These are phyloP conservation scores for Steinernema carpocapsae DNA, from an alignment of 2,888 invertebrate genomes.

Conservation along the genomic window DNA sequence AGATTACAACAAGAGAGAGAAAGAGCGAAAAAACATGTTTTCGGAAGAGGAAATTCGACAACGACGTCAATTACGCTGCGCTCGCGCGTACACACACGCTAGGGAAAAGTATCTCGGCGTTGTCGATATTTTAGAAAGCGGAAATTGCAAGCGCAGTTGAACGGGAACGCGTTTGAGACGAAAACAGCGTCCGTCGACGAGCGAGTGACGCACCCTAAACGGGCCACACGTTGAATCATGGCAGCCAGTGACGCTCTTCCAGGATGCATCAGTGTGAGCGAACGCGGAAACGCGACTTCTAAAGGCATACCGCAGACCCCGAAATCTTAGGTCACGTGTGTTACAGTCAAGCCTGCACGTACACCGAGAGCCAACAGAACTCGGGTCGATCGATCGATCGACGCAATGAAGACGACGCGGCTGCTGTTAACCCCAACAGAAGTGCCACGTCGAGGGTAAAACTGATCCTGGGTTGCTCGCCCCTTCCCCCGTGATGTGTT, in stretches of 20 bases:
- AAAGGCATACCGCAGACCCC: not conserved
- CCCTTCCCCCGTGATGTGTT: not conserved
- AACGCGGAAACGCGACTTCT: not conserved
- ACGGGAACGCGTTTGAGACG: too few relatives aligned
- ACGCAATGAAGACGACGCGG: not conserved
- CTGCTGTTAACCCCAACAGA: not conserved
- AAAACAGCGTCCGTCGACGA: not conserved
- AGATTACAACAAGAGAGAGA: not conserved
- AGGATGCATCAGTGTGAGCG: too few relatives aligned
- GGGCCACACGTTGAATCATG: too few relatives aligned
- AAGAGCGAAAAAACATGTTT: slow-evolving; percentile 32
- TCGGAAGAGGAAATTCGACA: slow-evolving; percentile 16
- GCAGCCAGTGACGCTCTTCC: too few relatives aligned
- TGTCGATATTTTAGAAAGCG: slow-evolving; percentile 3
- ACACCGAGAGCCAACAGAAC: not conserved
- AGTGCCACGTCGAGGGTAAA: not conserved
- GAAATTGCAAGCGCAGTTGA: not conserved
- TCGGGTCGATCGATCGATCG: slow-evolving; percentile 13
- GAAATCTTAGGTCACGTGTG: not conserved
- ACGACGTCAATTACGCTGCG: not conserved
- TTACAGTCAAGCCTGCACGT: not conserved
- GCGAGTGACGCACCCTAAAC: too few relatives aligned
- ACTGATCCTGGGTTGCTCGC: not conserved
- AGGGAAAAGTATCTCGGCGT: slow-evolving; percentile 7
- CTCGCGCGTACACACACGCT: too few relatives aligned